A percentile compares a stretch with the other conserved stretches of the same genome.
These are phyloP conservation scores for Hylaeus anthracinus DNA, from an alignment of 1,140 invertebrate genomes.

Conservation along the genomic window DNA sequence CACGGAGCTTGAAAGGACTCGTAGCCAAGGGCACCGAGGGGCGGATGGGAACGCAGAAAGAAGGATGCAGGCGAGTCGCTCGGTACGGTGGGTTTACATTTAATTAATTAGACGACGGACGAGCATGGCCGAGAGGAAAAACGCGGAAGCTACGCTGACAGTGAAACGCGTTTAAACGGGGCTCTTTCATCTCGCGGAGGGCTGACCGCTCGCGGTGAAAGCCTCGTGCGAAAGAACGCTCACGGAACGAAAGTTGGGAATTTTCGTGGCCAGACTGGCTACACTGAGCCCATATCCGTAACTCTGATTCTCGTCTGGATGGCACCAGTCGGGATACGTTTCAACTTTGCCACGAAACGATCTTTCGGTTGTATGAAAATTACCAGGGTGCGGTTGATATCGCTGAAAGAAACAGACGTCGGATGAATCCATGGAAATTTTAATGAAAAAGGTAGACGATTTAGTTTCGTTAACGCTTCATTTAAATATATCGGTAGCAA, in stretches of 20 bases:
- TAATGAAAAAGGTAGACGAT: no score
- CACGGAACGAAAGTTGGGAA: neutral
- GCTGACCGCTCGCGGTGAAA: constrained; percentile 32
- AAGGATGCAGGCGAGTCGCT: neutral
- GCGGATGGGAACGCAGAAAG: neutral
- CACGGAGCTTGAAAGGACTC: neutral
- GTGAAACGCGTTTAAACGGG: constrained; percentile 31
- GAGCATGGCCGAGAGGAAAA: constrained; percentile 25
- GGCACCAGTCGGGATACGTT: neutral
- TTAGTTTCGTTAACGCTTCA: no score
- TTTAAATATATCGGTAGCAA: no score
- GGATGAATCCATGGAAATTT: no score
- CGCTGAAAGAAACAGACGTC: no score
- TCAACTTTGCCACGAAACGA: neutral
- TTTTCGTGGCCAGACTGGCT: constrained; percentile 14
- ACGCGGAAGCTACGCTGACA: constrained; percentile 18
- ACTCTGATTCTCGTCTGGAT: no score
- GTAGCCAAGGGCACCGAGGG: neutral
- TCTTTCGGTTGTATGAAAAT: no score
- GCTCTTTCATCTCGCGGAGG: constrained; percentile 44
- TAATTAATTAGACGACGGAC: constrained; percentile 62
- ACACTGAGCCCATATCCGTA: no score
- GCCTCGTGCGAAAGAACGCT: constrained; percentile 7
- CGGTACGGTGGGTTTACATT: constrained; percentile 55
- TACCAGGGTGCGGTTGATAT: no score